phyloP scores from a whole-genome alignment of 2,888 invertebrate genomes.

The Diadegma fenestrale region DNA sequence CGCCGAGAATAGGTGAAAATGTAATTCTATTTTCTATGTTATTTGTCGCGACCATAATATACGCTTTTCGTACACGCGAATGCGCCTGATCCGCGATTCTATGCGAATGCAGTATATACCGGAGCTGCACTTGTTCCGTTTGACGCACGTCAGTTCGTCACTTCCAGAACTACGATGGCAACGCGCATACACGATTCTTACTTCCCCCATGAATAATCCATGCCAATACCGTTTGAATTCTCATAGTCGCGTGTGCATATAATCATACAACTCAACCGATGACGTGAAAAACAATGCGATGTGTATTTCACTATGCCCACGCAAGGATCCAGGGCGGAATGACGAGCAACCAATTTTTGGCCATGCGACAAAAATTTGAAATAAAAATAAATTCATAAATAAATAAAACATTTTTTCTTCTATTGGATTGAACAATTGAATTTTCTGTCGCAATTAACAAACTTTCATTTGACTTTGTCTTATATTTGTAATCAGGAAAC shows the following conservation, averaged over 20 bases:
- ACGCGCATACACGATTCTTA: conserved; percentile 7
- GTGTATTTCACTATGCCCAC: conserved; percentile 68
- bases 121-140: conserved; percentile 53
- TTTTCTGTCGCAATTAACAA: background rate
- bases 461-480: background rate
- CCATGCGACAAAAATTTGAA: conserved; percentile 77
- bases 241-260: conserved; percentile 16
- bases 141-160: conserved; percentile 66
- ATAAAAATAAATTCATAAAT: no score
- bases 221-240: conserved; percentile 71
- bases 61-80: conserved; percentile 4
- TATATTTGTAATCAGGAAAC: background rate
- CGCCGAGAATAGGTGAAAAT: background rate
- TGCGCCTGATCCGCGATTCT: conserved; percentile 53
- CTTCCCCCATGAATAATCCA: conserved; percentile 79
- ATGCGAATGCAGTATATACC: conserved; percentile 25
- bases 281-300: conserved; percentile 73
- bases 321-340: conserved; percentile 78
- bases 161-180: conserved; percentile 57
- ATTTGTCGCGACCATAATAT: background rate
- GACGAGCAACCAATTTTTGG: conserved; percentile 78
- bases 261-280: conserved; percentile 20
- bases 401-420: conserved; percentile 11
- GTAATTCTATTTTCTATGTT: background rate
- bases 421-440: background rate